Evolutionary conservation across 2,113 vertebrate genomes (phyloP), one percentile per base, ranked within the genome.

Genomic region (Aplodontia rufa): DNA sequence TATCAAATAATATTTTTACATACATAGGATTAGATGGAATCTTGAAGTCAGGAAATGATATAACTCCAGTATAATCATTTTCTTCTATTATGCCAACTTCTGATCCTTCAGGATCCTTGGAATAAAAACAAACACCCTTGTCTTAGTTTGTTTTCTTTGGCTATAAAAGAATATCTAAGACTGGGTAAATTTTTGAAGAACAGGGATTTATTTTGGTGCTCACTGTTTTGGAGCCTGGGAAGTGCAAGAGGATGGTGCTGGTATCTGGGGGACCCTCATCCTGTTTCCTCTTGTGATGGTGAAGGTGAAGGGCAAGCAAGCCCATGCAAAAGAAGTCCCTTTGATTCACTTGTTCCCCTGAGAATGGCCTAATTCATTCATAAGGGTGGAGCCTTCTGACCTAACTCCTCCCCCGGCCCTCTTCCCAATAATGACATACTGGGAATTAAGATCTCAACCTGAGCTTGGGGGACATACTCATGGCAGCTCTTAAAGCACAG

Each of bases 21-120:
- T 99, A 99, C 99, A 99, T 99, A 32, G 99, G 99, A 85, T 99
- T 99, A 62, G 98, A 86, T 62, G 99, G 99, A 97, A 99, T 99
- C 98, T 99, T 99, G 98, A 99, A 99, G 95, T 99, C 98, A 53
- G 99, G 99, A 98, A 99, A 98, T 28, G 99, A 99, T 24, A 99
- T 98, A 93, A 99, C 98, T 94, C 99, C 99, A 47, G 98, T 99
- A 86, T 98, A 97, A 79, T 99, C 99, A 0, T 97, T 95, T 98
- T 99, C 98, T 96, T 99, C 98, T 82, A 99, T 75, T 1, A 98
- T 98, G 93, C 99, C 99, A 97, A 99, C 98, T 74, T 98, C 98
- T 7, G 97, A 87, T 11, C 88, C 98, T 55, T 99, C 98, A 0
- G 99, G 99, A 96, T 99, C 99, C 99, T 99, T 98, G 91, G 53